Conservation (phyloP, 2,797 vertebrate species). For the Sternarchorhynchus goeldii region DNA sequence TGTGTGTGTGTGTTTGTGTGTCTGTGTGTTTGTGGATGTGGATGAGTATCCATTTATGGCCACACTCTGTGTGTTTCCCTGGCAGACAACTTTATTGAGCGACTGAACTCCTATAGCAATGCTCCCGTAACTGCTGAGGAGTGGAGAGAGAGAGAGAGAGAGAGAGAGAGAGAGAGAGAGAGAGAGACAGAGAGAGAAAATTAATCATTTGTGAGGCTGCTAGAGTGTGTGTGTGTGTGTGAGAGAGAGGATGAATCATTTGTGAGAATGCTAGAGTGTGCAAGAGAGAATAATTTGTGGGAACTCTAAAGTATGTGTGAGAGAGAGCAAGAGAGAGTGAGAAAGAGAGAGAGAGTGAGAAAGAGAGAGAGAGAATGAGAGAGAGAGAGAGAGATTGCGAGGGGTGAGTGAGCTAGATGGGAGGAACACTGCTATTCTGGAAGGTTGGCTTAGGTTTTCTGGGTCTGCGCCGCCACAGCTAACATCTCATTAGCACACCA, state of each 20-base stretch:
- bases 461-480: neutral
- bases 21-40: slow-evolving; percentile 73
- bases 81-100: slow-evolving; percentile 50
- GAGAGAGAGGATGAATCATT: no score
- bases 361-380: no score
- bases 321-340: no score
- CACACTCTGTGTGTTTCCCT: slow-evolving; percentile 38
- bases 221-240: slow-evolving; percentile 1
- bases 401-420: no score
- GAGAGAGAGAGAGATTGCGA: no score
- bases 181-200: slow-evolving; percentile 1
- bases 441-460: no score
- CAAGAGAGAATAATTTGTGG: no score
- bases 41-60: slow-evolving; percentile 69
- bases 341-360: no score
- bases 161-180: slow-evolving; percentile 6
- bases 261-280: no score
- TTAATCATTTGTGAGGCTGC: neutral
- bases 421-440: no score
- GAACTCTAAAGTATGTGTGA: no score
- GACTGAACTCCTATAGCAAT: slow-evolving; percentile 14
- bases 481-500: slow-evolving; percentile 3
- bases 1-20: slow-evolving; percentile 21
- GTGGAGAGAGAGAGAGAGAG: slow-evolving; percentile 2
- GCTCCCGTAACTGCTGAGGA: slow-evolving; percentile 12